Base-by-base conservation (phyloP, 2,797 vertebrate genomes). In the Poecilia gillii region DNA sequence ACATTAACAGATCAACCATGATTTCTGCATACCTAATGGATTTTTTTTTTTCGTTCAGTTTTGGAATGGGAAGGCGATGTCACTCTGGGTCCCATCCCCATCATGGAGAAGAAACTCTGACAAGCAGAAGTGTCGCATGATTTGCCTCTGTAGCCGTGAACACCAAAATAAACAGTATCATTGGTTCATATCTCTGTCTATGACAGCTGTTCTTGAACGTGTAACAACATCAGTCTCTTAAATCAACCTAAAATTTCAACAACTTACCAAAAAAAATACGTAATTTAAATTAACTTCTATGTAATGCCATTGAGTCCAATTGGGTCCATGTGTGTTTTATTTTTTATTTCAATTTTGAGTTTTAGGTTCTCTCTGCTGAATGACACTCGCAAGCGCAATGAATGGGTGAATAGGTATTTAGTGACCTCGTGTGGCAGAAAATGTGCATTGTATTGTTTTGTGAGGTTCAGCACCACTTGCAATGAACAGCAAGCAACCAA, bases 391-490 rank as follows among this genome's bases (percentile, higher is more conserved):
- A 1, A 0, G 13, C 39, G 2, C 20, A 43, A 74, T 75, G 2
- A 13, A 1, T 7, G 5, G 8, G 18, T 47, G n/a, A 45, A 6
- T 84, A 14, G 55, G 70, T 62, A 73, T 81, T 74, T 87, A 75
- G 18, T 18, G 76, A 71, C 87, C 25, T 45, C 62, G 0, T 81
- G 89, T 90, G 89, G 81, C 25, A 47, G 3, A 64, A 6, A 41
- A 7, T 0, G 6, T 31, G 7, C 77, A 74, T 71, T 87, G 47
- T 86, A 2, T 2, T 1, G 28, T 53, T 25, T 53, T 53, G 36
- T 33, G 51, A 51, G 18, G 64, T 92, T 93, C 94, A 94, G 94
- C 85, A 94, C 93, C 87, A 84, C 75, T 11, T 14, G 45, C 77
- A 39, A 68, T 82, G 86, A 88, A 94, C 85, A 93, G 91, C 77